Evolutionary conservation across 2,113 vertebrate genomes (phyloP).

Genomic region (Eptesicus fuscus): DNA sequence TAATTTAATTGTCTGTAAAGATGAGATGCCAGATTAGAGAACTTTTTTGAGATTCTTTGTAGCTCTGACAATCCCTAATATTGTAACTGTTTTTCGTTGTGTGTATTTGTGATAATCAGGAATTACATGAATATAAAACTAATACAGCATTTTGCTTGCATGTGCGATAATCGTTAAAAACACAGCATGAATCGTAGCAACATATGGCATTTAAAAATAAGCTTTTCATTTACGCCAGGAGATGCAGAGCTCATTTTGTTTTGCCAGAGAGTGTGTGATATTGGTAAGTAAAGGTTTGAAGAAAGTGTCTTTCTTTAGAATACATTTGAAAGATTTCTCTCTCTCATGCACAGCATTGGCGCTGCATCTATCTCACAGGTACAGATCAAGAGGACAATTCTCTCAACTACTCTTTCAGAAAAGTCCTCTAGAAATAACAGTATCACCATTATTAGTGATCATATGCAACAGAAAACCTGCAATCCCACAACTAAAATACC

Average conservation of each 20-base stretch:
- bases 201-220: conserved; percentile 75
- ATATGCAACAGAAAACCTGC: background rate
- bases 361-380: background rate
- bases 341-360: background rate
- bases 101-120: conserved; percentile 61
- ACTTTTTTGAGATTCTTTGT: conserved; percentile 32
- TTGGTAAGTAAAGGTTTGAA: conserved; percentile 59
- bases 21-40: conserved; percentile 36
- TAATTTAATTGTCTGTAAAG: conserved; percentile 36
- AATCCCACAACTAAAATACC: conserved; percentile 13
- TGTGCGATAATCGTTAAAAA: conserved; percentile 70
- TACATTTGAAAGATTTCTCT: background rate
- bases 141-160: conserved; percentile 72
- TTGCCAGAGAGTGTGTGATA: conserved; percentile 12
- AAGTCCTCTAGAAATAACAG: conserved; percentile 15
- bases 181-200: conserved; percentile 70
- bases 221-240: conserved; percentile 58
- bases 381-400: background rate
- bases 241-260: conserved; percentile 45
- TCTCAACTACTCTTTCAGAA: conserved; percentile 33
- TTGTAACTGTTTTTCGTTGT: conserved; percentile 40
- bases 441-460: background rate
- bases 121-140: conserved; percentile 66
- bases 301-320: conserved; percentile 46
- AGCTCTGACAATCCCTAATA: conserved; percentile 6